Percentiles rank a stretch among this genome's conserved stretches.
These are phyloP conservation scores for Drosophila percnosoma DNA, from an alignment of 2,888 invertebrate genomes.

Conservation along the genomic window DNA sequence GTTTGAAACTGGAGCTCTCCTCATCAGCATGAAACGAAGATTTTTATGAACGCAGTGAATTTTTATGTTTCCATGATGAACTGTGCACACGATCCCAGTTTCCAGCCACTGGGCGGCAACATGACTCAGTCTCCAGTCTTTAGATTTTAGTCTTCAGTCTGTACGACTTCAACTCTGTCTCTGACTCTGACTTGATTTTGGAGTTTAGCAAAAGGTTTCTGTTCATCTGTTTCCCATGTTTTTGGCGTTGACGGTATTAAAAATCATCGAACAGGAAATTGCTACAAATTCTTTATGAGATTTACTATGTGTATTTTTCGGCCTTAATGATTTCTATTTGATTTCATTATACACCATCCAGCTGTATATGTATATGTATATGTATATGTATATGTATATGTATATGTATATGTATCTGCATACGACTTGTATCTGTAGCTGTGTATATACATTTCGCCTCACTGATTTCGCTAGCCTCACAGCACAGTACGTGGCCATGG, in stretches of 20 bases:
- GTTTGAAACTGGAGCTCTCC: conserved; percentile 80
- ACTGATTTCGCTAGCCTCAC: conserved; percentile 16
- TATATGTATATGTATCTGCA: conserved; percentile 16
- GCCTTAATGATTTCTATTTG: conserved; percentile 77
- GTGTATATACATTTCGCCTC: conserved; percentile 42
- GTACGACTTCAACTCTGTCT: neutral
- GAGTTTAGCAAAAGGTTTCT: conserved; percentile 54
- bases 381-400: neutral
- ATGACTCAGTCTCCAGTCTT: conserved; percentile 56
- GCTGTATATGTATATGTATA: too few species aligned
- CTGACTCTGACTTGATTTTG: conserved; percentile 18
- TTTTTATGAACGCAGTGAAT: conserved; percentile 81
- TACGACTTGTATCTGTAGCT: conserved; percentile 16
- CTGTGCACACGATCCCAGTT: conserved; percentile 72
- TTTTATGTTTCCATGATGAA: conserved; percentile 79
- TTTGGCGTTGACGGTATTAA: conserved; percentile 41
- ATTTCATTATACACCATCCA: conserved; percentile 58
- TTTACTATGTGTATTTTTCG: conserved; percentile 76
- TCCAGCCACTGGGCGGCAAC: conserved; percentile 67
- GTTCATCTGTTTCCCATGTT: conserved; percentile 61
- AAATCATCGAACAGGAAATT: conserved; percentile 81
- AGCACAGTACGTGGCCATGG: conserved; percentile 73
- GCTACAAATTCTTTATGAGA: conserved; percentile 79
- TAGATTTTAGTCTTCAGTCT: conserved; percentile 14
- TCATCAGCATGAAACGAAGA: conserved; percentile 81